Evolutionary conservation across 2,113 vertebrate species (phyloP), one percentile per base, ranked within the genome.

Genomic region (Percina caprodes): DNA sequence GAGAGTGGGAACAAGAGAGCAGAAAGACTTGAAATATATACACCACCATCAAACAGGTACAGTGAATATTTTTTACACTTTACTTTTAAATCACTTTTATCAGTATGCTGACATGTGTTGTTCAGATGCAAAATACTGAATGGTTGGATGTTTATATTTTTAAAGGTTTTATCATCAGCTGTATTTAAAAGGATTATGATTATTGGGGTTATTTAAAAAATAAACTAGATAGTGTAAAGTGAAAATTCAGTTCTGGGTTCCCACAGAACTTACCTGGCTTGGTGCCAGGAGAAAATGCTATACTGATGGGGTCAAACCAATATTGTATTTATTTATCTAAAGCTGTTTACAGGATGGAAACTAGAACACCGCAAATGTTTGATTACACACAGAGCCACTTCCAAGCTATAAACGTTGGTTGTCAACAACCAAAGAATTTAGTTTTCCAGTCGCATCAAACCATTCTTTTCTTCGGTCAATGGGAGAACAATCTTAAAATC

Each of bases 11-110:
- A 72, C 81, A 42, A 42, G 45, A 51, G 24, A 58, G 33, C 66
- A 13, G 48, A 35, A 24, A 63, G 4, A 80, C 16, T 49, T 65
- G 13, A 59, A 60, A 51, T 14, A 77, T 51, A 55, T 46, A 55
- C 49, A 65, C 33, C 77, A 77, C 4, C 48, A 62, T 56, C 33
- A 39, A 77, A 16, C 80, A 93, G 94, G 94, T 94, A 94, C 10
- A 58, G 80, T 73, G 54, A 72, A 66, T 5, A 30, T 4, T 16
- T 51, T 61, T 7, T 79, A 24, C 26, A 7, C 11, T 68, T 76
- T 65, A 13, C 13, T 62, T 77, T 63, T 12, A 26, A 51, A 12
- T 71, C 3, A 63, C 55, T 66, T 69, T 48, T 54, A 33, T 68
- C 16, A n/a, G 59, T 49, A 8, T 58, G 7, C 23, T 73, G 52